A percentile compares a stretch with the other conserved stretches of the same genome.
phyloP scores from a whole-genome alignment of 2,113 vertebrate species.

The Semnornis frantzii region DNA sequence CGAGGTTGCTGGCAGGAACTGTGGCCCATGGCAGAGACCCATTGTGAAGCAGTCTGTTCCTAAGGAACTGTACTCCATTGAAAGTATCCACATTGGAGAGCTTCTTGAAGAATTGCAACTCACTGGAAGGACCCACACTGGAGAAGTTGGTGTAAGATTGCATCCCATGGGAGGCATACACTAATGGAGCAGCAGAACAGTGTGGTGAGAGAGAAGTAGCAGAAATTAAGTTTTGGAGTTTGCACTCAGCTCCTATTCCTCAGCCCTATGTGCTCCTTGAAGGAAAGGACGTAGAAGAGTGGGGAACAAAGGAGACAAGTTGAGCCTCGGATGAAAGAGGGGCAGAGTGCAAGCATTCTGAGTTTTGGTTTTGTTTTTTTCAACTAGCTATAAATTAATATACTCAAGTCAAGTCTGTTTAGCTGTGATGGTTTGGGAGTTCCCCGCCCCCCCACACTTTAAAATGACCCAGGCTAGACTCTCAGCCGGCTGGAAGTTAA shows the following conservation, averaged over 20 bases:
- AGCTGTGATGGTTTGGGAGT: no score
- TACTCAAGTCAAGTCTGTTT: not conserved
- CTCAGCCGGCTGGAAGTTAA: no score
- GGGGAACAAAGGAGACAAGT: not conserved
- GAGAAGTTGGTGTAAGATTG: not conserved
- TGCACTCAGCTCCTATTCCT: not conserved
- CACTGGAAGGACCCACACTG: not conserved
- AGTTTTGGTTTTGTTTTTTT: not conserved
- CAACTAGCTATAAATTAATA: not conserved
- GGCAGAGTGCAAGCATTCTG: not conserved
- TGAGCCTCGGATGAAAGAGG: not conserved
- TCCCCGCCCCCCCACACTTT: no score
- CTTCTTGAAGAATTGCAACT: not conserved
- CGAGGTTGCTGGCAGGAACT: not conserved
- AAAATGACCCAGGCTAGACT: no score
- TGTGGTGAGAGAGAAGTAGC: not conserved
- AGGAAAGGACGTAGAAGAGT: not conserved
- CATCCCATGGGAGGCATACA: not conserved
- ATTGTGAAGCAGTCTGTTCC: not conserved
- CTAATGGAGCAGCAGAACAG: not conserved
- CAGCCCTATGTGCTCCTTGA: accelerated
- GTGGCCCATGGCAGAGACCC: not conserved
- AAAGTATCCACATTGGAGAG: not conserved
- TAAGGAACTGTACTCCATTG: not conserved
- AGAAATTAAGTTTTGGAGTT: not conserved